A percentile compares a stretch with the other conserved stretches of the same genome.
Evolutionary conservation across 37 sponge, comb jelly and placozoan species (phyloP).

Genomic region (Chondrilla cf. caribensis): DNA sequence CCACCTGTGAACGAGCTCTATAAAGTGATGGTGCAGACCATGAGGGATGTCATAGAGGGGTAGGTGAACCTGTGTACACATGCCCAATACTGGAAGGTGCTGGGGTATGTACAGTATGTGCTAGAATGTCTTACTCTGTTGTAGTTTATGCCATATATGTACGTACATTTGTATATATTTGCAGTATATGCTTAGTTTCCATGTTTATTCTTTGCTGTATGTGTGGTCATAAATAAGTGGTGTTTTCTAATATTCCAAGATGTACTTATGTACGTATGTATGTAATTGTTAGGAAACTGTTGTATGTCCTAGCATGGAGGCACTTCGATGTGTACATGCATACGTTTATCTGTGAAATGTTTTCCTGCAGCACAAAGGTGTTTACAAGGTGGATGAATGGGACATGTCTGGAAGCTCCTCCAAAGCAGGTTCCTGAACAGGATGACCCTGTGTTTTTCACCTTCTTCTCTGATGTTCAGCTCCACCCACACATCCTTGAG

Average conservation of each 20-base stretch:
- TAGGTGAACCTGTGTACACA: constrained; percentile 17
- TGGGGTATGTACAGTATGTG: neutral
- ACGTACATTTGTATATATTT: neutral
- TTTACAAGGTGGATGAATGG: constrained; percentile 94
- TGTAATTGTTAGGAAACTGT: neutral
- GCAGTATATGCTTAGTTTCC: no score
- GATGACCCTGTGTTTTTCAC: constrained; percentile 90
- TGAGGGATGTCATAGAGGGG: constrained; percentile 73
- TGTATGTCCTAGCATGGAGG: neutral
- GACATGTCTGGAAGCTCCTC: constrained; percentile 84
- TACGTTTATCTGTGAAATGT: neutral
- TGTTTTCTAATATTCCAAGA: neutral
- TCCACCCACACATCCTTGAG: constrained; percentile 66
- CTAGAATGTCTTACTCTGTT: neutral
- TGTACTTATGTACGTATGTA: constrained; percentile 1
- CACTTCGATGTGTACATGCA: neutral
- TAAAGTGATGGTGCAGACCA: constrained; percentile 62
- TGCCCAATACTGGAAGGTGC: neutral
- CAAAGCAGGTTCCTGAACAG: constrained; percentile 76
- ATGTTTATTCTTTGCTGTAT: neutral
- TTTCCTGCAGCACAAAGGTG: constrained; percentile 62
- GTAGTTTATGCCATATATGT: constrained; percentile 6
- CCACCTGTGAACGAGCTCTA: constrained; percentile 91
- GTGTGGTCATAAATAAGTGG: neutral
- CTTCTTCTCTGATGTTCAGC: constrained; percentile 85